Conservation (phyloP, 2,888 invertebrate genomes). For the Pachycephus smyrnensis region DNA sequence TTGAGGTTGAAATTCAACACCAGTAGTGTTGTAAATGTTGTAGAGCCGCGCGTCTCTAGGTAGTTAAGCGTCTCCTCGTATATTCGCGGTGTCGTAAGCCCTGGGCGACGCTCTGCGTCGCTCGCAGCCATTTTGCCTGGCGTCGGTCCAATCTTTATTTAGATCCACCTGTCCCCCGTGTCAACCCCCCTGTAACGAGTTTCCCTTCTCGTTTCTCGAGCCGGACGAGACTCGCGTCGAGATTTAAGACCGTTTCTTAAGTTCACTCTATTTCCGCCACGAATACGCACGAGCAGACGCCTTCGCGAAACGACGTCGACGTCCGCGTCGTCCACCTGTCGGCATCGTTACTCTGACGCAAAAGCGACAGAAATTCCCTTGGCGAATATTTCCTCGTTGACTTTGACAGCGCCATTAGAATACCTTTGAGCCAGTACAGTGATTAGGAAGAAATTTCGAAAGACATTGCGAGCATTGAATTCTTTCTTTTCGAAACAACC, state of each 20-base stretch:
- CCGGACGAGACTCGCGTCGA: slow-evolving; percentile 24
- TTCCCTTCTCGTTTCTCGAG: too few relatives aligned
- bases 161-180: slow-evolving; percentile 67
- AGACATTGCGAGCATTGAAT: too few relatives aligned
- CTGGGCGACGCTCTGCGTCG: slow-evolving; percentile 29
- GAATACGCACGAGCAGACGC: neutral
- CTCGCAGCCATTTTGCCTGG: slow-evolving; percentile 61
- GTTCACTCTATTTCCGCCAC: slow-evolving; percentile 15
- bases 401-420: too few relatives aligned
- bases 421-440: too few relatives aligned
- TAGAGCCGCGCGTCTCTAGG: neutral
- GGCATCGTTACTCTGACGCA: slow-evolving; percentile 46
- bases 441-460: too few relatives aligned
- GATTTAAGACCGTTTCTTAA: slow-evolving; percentile 46
- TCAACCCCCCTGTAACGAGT: slow-evolving; percentile 42
- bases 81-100: slow-evolving; percentile 36
- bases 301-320: neutral
- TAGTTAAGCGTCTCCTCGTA: neutral
- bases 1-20: slow-evolving; percentile 48
- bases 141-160: slow-evolving; percentile 66
- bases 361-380: slow-evolving; percentile 1
- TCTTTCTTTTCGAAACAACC: too few relatives aligned
- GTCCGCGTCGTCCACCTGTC: slow-evolving; percentile 51
- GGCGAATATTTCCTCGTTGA: too few relatives aligned
- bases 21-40: slow-evolving; percentile 14